Evolutionary conservation across 2,113 vertebrate genomes (phyloP).

Genomic region (Eublepharis macularius): DNA sequence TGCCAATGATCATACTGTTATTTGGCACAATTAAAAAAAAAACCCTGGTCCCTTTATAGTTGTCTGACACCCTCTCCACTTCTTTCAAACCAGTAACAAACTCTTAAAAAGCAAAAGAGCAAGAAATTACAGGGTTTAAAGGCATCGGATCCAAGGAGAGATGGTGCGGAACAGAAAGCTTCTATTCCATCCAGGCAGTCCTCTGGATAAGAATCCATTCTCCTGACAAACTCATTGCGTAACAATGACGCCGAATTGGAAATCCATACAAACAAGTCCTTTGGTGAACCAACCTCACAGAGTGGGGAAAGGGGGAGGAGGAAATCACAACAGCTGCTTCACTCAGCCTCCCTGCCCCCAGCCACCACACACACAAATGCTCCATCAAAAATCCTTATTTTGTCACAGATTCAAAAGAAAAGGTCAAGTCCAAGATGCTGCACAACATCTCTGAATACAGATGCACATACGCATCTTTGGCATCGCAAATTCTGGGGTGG

Average conservation of each 20-base stretch:
- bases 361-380: not conserved
- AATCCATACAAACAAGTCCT: conserved; percentile 17
- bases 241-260: conserved; percentile 15
- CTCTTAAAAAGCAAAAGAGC: not conserved
- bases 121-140: not conserved
- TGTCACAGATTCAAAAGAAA: conserved; percentile 3
- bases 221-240: conserved; percentile 6
- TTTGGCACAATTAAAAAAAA: too few relatives aligned
- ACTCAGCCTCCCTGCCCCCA: too few relatives aligned
- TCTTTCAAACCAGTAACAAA: not conserved
- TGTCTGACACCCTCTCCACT: not conserved
- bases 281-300: conserved; percentile 9
- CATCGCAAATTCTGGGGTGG: not conserved
- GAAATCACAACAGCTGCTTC: conserved; percentile 4
- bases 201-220: not conserved
- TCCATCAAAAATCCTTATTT: not conserved
- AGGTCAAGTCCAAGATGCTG: not conserved
- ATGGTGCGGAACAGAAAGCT: not conserved
- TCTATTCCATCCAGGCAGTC: not conserved
- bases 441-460: not conserved
- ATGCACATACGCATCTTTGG: not conserved
- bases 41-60: not conserved
- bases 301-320: not conserved
- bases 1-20: too few relatives aligned
- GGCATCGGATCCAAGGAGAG: not conserved